phyloP scores from a whole-genome alignment of 2,113 vertebrate species.

The Andinoacara biseriatus region DNA sequence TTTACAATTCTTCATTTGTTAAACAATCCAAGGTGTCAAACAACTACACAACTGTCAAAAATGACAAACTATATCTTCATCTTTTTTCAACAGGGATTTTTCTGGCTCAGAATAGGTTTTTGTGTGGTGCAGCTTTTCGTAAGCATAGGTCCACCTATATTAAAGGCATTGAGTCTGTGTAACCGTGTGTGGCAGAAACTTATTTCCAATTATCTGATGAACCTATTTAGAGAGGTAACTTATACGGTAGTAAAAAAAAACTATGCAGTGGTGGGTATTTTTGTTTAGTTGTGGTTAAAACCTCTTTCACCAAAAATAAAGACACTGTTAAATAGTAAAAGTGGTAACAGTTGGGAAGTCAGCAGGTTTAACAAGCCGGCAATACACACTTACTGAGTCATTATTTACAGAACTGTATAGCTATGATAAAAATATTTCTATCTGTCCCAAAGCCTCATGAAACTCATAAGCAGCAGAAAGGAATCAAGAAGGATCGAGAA shows the following conservation, averaged over 20 bases:
- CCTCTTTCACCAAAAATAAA: not conserved
- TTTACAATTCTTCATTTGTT: not conserved
- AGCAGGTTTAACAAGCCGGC: not conserved
- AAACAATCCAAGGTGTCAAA: not conserved
- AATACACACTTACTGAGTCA: not conserved
- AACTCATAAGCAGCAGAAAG: not conserved
- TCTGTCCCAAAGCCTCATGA: not conserved
- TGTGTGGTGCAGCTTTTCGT: not conserved
- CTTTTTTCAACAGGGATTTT: too few species aligned
- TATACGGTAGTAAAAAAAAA: not conserved
- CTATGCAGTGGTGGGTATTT: not conserved
- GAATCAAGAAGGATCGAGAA: too few species aligned
- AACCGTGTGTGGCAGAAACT: not conserved
- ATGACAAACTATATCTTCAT: not conserved
- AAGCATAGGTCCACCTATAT: not conserved
- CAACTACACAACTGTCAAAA: not conserved
- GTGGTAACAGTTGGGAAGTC: not conserved
- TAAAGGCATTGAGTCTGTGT: not conserved
- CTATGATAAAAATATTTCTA: not conserved
- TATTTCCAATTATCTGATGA: not conserved
- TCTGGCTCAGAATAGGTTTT: too few species aligned
- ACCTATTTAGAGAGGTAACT: not conserved
- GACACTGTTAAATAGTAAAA: not conserved
- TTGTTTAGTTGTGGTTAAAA: not conserved
- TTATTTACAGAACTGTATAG: not conserved